phyloP scores from a whole-genome alignment of 2,888 invertebrate species.

The Spilarctia lutea region DNA sequence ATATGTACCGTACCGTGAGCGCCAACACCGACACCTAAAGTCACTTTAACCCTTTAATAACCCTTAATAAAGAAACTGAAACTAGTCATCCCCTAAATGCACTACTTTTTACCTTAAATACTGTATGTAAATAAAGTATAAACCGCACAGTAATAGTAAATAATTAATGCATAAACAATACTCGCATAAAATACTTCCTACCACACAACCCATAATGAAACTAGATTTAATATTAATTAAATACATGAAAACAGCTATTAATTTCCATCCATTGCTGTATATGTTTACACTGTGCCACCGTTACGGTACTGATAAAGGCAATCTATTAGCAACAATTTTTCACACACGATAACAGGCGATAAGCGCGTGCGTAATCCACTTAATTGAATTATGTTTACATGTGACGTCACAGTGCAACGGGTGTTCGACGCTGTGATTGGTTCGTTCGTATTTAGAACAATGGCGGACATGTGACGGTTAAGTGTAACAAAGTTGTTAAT shows the following conservation, averaged over 20 bases:
- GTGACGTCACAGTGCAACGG: constrained; percentile 46
- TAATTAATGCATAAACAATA: constrained; percentile 1
- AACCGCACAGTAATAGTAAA: not conserved
- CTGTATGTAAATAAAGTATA: too few relatives aligned
- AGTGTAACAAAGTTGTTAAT: constrained; percentile 40
- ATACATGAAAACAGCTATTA: constrained; percentile 37
- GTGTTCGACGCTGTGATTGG: constrained; percentile 64
- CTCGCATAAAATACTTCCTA: constrained; percentile 12
- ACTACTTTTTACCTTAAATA: too few relatives aligned
- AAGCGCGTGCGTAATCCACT: constrained; percentile 62
- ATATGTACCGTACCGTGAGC: too few relatives aligned
- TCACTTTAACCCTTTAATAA: too few relatives aligned
- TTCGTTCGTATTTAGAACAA: constrained; percentile 66
- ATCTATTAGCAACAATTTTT: constrained; percentile 69
- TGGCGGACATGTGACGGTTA: constrained; percentile 63
- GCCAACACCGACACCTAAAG: too few relatives aligned
- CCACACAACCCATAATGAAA: constrained; percentile 12
- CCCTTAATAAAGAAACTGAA: too few relatives aligned
- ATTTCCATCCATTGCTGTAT: constrained; percentile 41
- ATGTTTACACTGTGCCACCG: constrained; percentile 45
- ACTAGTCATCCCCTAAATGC: too few relatives aligned
- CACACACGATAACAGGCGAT: constrained; percentile 68
- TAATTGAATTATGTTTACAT: constrained; percentile 84
- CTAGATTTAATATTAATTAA: constrained; percentile 28
- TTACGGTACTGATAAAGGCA: constrained; percentile 61